These are phyloP conservation scores for Muscidifurax raptorellus DNA, from an alignment of 1,140 invertebrate species.

Conservation along the genomic window DNA sequence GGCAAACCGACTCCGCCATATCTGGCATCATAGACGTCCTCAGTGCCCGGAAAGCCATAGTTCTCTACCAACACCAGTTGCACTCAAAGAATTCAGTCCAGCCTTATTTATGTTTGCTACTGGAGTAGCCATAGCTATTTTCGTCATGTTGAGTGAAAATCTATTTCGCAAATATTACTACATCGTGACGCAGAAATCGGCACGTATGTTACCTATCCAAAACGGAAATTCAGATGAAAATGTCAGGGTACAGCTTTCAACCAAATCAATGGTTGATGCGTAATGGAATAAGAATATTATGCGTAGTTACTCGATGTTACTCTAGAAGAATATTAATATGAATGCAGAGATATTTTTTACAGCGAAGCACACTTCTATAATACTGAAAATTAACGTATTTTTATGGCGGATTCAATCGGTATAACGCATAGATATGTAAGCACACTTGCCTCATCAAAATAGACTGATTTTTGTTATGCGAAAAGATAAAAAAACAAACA, in stretches of 20 bases:
- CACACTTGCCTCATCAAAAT: too few species aligned
- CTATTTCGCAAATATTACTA: conserved; percentile 24
- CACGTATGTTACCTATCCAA: background rate
- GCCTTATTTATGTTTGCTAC: conserved; percentile 58
- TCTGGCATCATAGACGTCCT: conserved; percentile 60
- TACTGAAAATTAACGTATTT: too few species aligned
- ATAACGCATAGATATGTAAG: too few species aligned
- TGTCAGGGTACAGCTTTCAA: background rate
- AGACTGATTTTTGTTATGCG: too few species aligned
- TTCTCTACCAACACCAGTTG: conserved; percentile 57
- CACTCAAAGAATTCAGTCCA: conserved; percentile 60
- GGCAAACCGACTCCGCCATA: conserved; percentile 51
- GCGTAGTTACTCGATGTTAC: too few species aligned
- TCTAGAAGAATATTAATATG: too few species aligned
- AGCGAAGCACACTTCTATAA: too few species aligned
- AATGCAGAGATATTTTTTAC: too few species aligned
- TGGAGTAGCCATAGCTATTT: conserved; percentile 52
- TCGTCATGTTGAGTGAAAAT: conserved; percentile 54
- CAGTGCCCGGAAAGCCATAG: conserved; percentile 62
- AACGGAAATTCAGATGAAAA: background rate
- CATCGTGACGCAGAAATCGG: background rate
- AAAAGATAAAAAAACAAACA: too few species aligned
- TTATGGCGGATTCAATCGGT: too few species aligned
- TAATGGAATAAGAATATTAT: too few species aligned
- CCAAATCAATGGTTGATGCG: too few species aligned